Conservation (phyloP, 2,113 vertebrate species). For the Galeopterus variegatus region DNA sequence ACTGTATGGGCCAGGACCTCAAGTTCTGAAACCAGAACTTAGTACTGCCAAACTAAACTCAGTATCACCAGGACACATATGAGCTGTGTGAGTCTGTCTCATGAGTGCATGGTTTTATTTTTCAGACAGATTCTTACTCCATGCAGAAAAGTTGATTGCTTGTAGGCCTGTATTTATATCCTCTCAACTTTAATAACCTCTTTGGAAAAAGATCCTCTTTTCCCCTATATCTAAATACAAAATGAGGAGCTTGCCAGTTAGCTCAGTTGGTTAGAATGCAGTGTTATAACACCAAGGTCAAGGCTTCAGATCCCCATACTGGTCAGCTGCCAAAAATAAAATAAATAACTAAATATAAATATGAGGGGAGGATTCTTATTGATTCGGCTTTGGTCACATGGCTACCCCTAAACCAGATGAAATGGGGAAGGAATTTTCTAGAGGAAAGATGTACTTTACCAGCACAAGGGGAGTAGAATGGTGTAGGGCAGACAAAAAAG, state of each 20-base stretch:
- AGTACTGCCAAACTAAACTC: no score
- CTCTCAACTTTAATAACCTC: not conserved
- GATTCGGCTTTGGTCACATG: slow-evolving; percentile 13
- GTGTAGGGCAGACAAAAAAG: not conserved
- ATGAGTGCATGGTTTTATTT: not conserved
- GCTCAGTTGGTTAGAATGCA: no score
- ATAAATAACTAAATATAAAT: not conserved
- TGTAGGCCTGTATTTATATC: not conserved
- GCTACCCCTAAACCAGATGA: slow-evolving; percentile 1
- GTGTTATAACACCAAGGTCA: no score
- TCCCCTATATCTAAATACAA: not conserved
- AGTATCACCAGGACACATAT: no score
- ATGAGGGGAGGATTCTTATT: not conserved
- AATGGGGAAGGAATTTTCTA: not conserved
- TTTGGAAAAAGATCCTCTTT: slow-evolving; percentile 24
- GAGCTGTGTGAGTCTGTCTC: not conserved
- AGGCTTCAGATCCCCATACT: no score
- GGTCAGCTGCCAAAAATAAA: no score
- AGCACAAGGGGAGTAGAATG: not conserved
- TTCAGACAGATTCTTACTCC: not conserved
- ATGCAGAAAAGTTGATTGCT: not conserved
- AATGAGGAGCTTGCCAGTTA: not conserved
- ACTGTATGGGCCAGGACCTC: no score
- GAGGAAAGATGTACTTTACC: slow-evolving; percentile 10
- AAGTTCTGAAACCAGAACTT: no score